Evolutionary conservation across 2,888 invertebrate genomes (phyloP), one percentile per base, ranked within the genome.

Genomic region (Ormyrus thymus): DNA sequence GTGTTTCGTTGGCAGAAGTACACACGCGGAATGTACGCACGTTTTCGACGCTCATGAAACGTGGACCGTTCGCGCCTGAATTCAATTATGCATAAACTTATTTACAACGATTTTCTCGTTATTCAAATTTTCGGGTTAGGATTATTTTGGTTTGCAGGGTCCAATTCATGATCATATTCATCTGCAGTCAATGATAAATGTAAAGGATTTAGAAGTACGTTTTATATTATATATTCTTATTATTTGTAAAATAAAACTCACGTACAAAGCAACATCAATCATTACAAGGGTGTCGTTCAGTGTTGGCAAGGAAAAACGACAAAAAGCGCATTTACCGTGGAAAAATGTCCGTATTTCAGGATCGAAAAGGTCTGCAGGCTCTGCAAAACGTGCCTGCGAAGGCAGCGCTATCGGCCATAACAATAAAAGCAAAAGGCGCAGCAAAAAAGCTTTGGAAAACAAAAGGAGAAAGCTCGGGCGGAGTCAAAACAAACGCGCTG

Each of bases 101-200:
- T 76, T 79, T 62, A 46, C 66, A 15, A 56, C 64, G 68, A 62
- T 61, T 71, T 76, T 79, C 75, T 75, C 75, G 62, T 71, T 79
- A 65, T 66, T 61, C 70, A 70, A 74, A 74, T 78, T 73, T 68
- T 62, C 61, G 51, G 13, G 45, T 74, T 78, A 74, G 78, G 61
- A 78, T 78, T 68, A 73, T 78, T 11, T 11, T 11, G 10, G 10
- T 29, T 29, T 29, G 29, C 2, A 29, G 29, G 29, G 1, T 29
- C 29, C 1, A 29, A 29, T 29, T 29, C 29, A 29, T 29, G 29
- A 29, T 29, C 4, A 29, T 29, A 29, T 29, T 29, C 29, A 29
- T 4, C 29, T 29, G 29, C 29, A 29, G 0, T 29, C 4, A 29
- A 29, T 29, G 29, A 29, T 1, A 29, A 29, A 1, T 1, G 29